phyloP scores from a whole-genome alignment of 92 coral and sea anemone species.

The Phenganax stokvisi region DNA sequence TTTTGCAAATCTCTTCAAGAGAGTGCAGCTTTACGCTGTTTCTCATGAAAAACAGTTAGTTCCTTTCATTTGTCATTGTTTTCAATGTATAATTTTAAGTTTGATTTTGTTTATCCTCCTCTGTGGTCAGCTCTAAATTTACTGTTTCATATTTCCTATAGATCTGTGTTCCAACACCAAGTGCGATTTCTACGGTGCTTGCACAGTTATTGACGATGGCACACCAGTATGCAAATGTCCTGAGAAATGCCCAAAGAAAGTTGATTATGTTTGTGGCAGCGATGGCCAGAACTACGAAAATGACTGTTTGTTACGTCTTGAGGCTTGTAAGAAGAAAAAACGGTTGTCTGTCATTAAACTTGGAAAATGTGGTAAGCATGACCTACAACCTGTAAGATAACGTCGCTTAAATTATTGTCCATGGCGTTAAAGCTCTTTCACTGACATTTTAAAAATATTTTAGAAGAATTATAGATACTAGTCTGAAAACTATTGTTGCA shows the following conservation, averaged over 20 bases:
- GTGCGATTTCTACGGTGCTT: conserved; percentile 59
- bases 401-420: neutral
- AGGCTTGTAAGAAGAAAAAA: conserved; percentile 70
- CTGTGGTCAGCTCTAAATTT: no score
- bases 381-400: neutral
- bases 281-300: conserved; percentile 81
- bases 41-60: no score
- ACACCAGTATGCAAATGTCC: conserved; percentile 62
- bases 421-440: neutral
- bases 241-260: conserved; percentile 56
- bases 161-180: conserved; percentile 70
- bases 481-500: conserved; percentile 13
- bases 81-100: no score
- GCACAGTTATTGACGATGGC: conserved; percentile 49
- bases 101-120: no score
- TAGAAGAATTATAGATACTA: no score
- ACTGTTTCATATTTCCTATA: conserved; percentile 3
- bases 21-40: no score
- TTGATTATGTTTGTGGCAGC: conserved; percentile 85
- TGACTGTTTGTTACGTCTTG: conserved; percentile 62
- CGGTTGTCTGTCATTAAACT: conserved; percentile 43
- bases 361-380: conserved; percentile 77
- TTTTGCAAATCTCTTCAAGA: no score
- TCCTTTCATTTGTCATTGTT: no score
- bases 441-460: no score